Base-by-base conservation (phyloP, 2,113 vertebrate genomes). In the Columba livia region DNA sequence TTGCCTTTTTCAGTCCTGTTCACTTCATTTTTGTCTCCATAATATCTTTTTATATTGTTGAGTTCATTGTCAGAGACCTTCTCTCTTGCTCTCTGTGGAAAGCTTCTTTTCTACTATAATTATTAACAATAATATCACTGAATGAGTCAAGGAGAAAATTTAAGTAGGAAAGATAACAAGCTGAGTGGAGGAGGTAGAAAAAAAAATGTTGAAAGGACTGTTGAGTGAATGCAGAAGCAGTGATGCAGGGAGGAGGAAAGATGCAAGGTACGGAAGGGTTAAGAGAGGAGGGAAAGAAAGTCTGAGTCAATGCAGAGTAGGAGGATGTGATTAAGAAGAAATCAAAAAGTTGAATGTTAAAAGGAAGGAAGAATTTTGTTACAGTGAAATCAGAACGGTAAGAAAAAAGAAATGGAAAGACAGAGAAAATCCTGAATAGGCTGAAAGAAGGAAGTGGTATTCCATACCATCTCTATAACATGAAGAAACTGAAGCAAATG, bases 301-400 rank as follows among this genome's bases (percentile, higher is more conserved):
- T 92, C 89, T 97, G 95, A 97, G 93, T 97, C 96, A 97, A 91
- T 69, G 78, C n/a, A 54, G 95, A 95, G 95, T 96, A 94, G 96
- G 95, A 97, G 96, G 89, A 92, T 61, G 16, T 96, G 77, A 97
- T 95, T 96, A 93, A 92, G 89, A 89, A 93, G 87, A 89, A 95
- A 95, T 67, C 19, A 88, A 91, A 91, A 97, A 87, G 18, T 69
- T 91, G 61, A 85, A 91, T 93, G 73, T 32, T 78, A 82, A 92
- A 92, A 62, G 31, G 70, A 92, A 92, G 78, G 36, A 96, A 92
- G 86, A 71, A 31, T 92, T 92, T 78, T 92, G 32, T 71, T 81
- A 81, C 29, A 79, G 23, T 57, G 29, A 94, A 84, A 92, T 81
- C 38, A 79, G 77, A 87, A 79, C 21, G 23, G 6, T 32, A 57